Evolutionary conservation across 1,140 invertebrate genomes (phyloP).

Genomic region (Asobara japonica): DNA sequence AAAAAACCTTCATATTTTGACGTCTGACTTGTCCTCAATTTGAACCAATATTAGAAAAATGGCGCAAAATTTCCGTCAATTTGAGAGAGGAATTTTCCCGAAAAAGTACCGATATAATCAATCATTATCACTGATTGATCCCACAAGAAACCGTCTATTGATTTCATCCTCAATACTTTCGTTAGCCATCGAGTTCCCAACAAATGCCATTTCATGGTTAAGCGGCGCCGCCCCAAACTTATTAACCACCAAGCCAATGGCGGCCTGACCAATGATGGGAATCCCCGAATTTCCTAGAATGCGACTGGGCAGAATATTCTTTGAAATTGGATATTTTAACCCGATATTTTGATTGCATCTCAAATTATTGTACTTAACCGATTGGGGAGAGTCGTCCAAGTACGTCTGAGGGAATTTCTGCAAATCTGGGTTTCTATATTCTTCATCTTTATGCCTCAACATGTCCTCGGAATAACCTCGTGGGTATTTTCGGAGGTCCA

Average conservation of each 20-base stretch:
- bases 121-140: conserved; percentile 54
- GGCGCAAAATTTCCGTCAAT: no score
- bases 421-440: conserved; percentile 44
- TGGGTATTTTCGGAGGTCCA: conserved; percentile 58
- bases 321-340: conserved; percentile 50
- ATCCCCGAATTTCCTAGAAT: conserved; percentile 52
- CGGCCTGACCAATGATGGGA: conserved; percentile 59
- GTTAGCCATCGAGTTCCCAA: conserved; percentile 46
- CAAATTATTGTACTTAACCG: conserved; percentile 55
- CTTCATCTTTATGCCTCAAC: conserved; percentile 41
- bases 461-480: conserved; percentile 55
- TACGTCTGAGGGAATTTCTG: conserved; percentile 59
- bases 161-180: conserved; percentile 51
- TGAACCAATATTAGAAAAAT: not conserved
- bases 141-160: conserved; percentile 53
- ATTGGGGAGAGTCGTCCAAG: conserved; percentile 54
- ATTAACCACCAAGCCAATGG: conserved; percentile 58
- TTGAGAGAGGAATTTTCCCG: no score
- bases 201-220: conserved; percentile 46
- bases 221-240: conserved; percentile 59
- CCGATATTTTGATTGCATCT: conserved; percentile 52
- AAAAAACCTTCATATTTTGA: no score
- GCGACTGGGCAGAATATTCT: conserved; percentile 47
- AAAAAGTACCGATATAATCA: conserved; percentile 28
- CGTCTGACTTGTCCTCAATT: no score